phyloP scores from a whole-genome alignment of 2,888 invertebrate species.

The Volucella zonaria region DNA sequence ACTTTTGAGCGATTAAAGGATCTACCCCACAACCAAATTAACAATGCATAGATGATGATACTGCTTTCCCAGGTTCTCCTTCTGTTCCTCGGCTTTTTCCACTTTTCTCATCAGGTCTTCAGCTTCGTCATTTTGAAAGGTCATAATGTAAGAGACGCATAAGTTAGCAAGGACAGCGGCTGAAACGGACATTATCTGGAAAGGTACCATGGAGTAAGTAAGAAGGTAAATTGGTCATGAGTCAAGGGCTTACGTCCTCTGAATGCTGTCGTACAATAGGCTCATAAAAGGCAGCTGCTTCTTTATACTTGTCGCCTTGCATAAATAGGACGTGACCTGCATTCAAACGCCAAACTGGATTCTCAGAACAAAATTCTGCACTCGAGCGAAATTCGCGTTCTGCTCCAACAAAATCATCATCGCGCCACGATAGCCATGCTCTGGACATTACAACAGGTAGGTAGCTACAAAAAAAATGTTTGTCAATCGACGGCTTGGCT shows the following conservation, averaged over 20 bases:
- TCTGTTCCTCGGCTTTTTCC: slow-evolving; percentile 97
- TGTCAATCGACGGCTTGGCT: not conserved
- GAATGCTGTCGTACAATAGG: slow-evolving; percentile 97
- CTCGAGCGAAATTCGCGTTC: slow-evolving; percentile 98
- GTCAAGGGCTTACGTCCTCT: slow-evolving; percentile 86
- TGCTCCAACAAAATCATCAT: slow-evolving; percentile 96
- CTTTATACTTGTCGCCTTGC: slow-evolving; percentile 99
- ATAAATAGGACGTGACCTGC: slow-evolving; percentile 99
- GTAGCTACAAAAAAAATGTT: slow-evolving; percentile 85
- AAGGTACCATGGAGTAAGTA: slow-evolving; percentile 60
- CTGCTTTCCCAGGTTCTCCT: slow-evolving; percentile 93
- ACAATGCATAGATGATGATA: slow-evolving; percentile 99
- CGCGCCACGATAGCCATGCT: slow-evolving; percentile 99
- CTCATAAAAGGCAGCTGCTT: slow-evolving; percentile 98
- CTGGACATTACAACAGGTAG: slow-evolving; percentile 99
- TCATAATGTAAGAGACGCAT: slow-evolving; percentile 99
- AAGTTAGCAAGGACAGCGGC: slow-evolving; percentile 99
- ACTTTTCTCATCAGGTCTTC: slow-evolving; percentile 99
- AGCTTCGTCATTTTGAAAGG: slow-evolving; percentile 98
- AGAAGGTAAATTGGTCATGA: not conserved
- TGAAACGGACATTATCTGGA: slow-evolving; percentile 93
- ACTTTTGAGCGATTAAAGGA: not conserved
- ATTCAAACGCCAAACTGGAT: slow-evolving; percentile 98
- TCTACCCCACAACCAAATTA: slow-evolving; percentile 96
- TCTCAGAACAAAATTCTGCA: slow-evolving; percentile 98